These are phyloP conservation scores for Nezara viridula DNA, from an alignment of 2,888 invertebrate genomes.

Conservation along the genomic window DNA sequence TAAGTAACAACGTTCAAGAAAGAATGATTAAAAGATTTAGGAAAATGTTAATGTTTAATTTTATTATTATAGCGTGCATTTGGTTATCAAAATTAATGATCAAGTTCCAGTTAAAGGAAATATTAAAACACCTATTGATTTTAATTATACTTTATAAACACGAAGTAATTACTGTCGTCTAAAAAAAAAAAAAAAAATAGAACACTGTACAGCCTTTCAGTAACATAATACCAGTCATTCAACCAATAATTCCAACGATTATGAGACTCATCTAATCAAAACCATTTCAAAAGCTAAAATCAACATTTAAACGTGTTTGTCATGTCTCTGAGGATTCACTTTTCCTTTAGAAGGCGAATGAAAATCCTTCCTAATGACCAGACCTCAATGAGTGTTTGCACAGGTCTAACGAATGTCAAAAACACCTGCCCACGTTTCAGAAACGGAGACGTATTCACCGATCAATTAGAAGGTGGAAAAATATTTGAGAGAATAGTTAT, in stretches of 20 bases:
- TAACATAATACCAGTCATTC: not conserved
- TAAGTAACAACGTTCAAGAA: too few species aligned
- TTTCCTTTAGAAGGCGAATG: not conserved
- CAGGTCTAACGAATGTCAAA: constrained; percentile 6
- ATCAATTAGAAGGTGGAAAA: not conserved
- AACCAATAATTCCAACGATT: not conserved
- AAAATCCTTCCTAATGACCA: not conserved
- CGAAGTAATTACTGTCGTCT: too few species aligned
- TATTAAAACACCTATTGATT: too few species aligned
- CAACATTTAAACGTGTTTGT: constrained; percentile 28
- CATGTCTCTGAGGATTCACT: not conserved
- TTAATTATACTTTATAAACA: too few species aligned
- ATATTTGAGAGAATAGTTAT: not conserved
- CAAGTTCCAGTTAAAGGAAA: too few species aligned
- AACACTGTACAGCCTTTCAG: too few species aligned
- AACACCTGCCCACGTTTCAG: not conserved
- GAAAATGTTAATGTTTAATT: too few species aligned
- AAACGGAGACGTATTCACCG: not conserved
- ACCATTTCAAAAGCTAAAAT: not conserved
- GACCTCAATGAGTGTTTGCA: not conserved
- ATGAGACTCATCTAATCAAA: not conserved
- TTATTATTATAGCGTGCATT: too few species aligned
- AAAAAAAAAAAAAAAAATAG: too few species aligned
- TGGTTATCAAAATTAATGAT: too few species aligned
- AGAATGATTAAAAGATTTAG: too few species aligned